Percentiles rank a stretch among this genome's conserved stretches.
These are phyloP conservation scores for Pecten maximus DNA, from an alignment of 2,888 invertebrate species.

Conservation along the genomic window DNA sequence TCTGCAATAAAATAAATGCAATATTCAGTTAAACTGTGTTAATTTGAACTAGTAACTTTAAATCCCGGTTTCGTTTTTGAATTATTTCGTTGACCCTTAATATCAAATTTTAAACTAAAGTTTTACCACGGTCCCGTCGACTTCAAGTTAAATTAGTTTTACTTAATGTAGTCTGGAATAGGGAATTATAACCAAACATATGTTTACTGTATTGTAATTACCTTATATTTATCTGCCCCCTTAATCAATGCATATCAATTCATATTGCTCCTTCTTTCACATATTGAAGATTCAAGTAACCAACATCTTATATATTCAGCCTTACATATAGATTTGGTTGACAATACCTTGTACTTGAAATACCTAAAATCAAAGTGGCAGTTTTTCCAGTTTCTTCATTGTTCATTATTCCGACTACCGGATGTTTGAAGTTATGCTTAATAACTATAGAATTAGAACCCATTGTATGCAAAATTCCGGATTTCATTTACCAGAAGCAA, in stretches of 20 bases:
- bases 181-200: no score
- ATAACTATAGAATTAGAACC: background rate
- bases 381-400: background rate
- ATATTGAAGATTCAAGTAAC: no score
- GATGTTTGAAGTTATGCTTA: background rate
- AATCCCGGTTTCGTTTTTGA: background rate
- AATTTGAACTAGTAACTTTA: background rate
- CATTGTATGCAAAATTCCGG: background rate
- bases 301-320: no score
- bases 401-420: background rate
- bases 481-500: background rate
- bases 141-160: no score
- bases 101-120: no score
- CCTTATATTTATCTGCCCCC: no score
- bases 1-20: background rate
- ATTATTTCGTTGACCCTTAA: no score
- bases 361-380: background rate
- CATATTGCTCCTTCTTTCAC: no score
- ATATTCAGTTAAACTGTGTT: background rate
- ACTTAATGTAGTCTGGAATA: no score
- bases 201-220: no score
- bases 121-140: no score
- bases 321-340: background rate
- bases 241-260: no score
- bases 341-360: background rate